Evolutionary conservation across 2,888 invertebrate species (phyloP).

Genomic region (Yponomeuta plumbellus): DNA sequence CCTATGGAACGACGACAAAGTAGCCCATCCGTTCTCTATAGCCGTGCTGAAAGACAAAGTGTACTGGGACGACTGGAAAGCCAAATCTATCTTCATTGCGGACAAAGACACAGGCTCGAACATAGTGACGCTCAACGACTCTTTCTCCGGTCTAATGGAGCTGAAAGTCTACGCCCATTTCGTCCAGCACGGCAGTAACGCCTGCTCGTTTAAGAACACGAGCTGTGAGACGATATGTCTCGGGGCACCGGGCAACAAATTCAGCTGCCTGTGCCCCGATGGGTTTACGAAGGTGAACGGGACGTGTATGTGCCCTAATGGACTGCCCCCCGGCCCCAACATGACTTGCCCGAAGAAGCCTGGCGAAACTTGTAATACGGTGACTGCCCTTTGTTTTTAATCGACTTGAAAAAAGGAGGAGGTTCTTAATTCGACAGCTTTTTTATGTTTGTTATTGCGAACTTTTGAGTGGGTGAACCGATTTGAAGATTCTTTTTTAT

Average conservation of each 20-base stretch:
- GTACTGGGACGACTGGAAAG: slow-evolving; percentile 95
- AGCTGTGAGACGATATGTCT: slow-evolving; percentile 87
- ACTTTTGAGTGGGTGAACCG: too few relatives aligned
- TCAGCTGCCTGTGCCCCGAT: slow-evolving; percentile 88
- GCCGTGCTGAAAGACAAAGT: slow-evolving; percentile 89
- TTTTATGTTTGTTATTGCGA: too few relatives aligned
- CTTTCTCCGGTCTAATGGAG: slow-evolving; percentile 86
- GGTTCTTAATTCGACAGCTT: too few relatives aligned
- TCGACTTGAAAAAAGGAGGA: too few relatives aligned
- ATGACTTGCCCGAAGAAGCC: slow-evolving; percentile 81
- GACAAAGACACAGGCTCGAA: slow-evolving; percentile 85
- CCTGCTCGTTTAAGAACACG: slow-evolving; percentile 77
- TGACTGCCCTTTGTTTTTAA: slow-evolving; percentile 29
- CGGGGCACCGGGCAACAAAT: slow-evolving; percentile 80
- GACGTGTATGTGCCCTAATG: slow-evolving; percentile 87
- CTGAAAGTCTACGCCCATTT: slow-evolving; percentile 86
- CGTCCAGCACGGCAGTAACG: slow-evolving; percentile 84
- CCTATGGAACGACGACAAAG: slow-evolving; percentile 78
- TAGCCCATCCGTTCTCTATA: slow-evolving; percentile 90
- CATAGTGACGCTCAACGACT: slow-evolving; percentile 76
- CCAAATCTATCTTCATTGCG: slow-evolving; percentile 84
- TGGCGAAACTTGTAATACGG: slow-evolving; percentile 76
- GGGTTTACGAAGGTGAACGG: slow-evolving; percentile 76
- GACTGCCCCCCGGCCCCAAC: slow-evolving; percentile 77
- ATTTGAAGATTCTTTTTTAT: too few relatives aligned